Percentiles rank a stretch among this genome's conserved stretches.
phyloP scores from a whole-genome alignment of 2,888 invertebrate genomes.

The Ormia ochracea region DNA sequence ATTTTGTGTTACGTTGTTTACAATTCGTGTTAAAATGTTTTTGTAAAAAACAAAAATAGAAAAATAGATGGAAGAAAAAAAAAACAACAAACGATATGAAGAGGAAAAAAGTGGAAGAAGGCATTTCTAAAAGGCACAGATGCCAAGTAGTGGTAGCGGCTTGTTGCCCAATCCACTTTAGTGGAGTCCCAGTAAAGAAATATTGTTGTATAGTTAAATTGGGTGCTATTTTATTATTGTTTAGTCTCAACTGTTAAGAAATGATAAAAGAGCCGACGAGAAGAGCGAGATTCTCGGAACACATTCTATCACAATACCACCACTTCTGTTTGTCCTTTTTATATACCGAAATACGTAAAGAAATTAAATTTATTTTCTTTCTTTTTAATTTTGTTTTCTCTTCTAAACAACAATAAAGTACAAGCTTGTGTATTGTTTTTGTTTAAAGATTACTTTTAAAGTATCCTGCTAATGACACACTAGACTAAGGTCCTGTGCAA shows the following conservation, averaged over 20 bases:
- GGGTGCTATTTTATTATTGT: slow-evolving; percentile 34
- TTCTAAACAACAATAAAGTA: slow-evolving; percentile 38
- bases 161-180: slow-evolving; percentile 15
- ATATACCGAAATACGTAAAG: no score
- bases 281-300: slow-evolving; percentile 2
- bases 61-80: background rate
- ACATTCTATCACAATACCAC: background rate
- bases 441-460: slow-evolving; percentile 58
- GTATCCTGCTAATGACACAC: slow-evolving; percentile 56
- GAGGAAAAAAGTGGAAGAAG: slow-evolving; percentile 22
- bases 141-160: slow-evolving; percentile 42
- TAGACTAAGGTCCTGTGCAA: slow-evolving; percentile 7
- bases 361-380: no score
- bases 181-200: background rate
- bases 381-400: background rate
- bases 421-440: slow-evolving; percentile 30
- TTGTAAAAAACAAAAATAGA: slow-evolving; percentile 30
- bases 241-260: slow-evolving; percentile 24
- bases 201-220: slow-evolving; percentile 14
- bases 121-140: slow-evolving; percentile 49
- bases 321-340: background rate
- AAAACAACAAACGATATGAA: background rate
- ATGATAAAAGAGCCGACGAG: slow-evolving; percentile 1
- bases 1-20: slow-evolving; percentile 62
- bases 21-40: slow-evolving; percentile 61